These are phyloP conservation scores for Hirundo rustica DNA, from an alignment of 2,797 vertebrate species.

Conservation along the genomic window DNA sequence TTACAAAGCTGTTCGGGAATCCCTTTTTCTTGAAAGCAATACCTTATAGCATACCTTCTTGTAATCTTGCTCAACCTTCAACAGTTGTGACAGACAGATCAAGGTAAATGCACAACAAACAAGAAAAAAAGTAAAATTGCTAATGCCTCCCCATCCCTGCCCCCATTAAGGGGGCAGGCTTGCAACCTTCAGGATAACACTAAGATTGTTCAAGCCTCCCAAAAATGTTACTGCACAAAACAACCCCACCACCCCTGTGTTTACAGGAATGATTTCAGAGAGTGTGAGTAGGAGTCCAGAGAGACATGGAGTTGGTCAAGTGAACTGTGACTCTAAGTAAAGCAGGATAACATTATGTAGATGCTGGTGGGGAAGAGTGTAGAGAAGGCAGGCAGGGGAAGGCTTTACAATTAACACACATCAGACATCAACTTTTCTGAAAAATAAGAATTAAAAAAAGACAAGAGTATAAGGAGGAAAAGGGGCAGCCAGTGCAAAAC, in stretches of 20 bases:
- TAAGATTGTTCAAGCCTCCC: background rate
- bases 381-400: background rate
- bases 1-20: background rate
- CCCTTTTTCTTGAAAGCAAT: background rate
- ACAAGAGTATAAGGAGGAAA: fast-evolving
- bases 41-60: background rate
- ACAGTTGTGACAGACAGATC: background rate
- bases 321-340: background rate
- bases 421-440: background rate
- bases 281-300: background rate
- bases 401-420: background rate
- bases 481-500: background rate
- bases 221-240: background rate
- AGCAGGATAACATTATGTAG: background rate
- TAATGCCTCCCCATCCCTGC: background rate
- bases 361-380: no score
- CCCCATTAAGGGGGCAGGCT: no score
- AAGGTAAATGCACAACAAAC: background rate
- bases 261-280: background rate
- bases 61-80: background rate
- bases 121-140: background rate
- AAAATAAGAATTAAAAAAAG: background rate
- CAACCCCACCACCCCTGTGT: fast-evolving
- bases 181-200: background rate
- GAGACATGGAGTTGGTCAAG: background rate